Conservation (phyloP, 2,113 vertebrate genomes). For the Chascanopsetta lugubris region DNA sequence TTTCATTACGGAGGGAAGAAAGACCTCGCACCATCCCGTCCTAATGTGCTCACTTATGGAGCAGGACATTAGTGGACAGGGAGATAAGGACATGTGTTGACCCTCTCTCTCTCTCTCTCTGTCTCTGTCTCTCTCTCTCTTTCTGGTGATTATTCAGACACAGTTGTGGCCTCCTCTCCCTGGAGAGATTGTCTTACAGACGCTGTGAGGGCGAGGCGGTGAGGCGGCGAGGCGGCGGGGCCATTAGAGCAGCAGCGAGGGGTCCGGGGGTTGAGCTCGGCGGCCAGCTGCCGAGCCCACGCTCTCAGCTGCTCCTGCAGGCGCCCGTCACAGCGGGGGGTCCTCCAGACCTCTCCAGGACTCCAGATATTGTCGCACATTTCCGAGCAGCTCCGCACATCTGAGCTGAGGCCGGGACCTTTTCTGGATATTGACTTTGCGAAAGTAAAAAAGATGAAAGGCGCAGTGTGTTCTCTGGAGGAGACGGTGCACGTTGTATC, state of each 20-base stretch:
- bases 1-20: constrained; percentile 48
- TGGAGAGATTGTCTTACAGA: constrained; percentile 46
- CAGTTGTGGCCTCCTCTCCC: constrained; percentile 50
- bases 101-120: constrained; percentile 33
- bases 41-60: constrained; percentile 78
- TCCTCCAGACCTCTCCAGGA: constrained; percentile 61
- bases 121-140: constrained; percentile 30
- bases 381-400: constrained; percentile 1
- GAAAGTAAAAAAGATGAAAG: not conserved
- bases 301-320: constrained; percentile 53
- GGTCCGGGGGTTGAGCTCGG: constrained; percentile 72
- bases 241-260: constrained; percentile 69
- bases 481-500: too few relatives aligned
- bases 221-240: constrained; percentile 29
- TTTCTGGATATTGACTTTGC: not conserved
- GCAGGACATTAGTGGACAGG: constrained; percentile 77
- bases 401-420: not conserved
- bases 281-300: constrained; percentile 67
- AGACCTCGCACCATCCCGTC: constrained; percentile 41
- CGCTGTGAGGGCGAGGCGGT: constrained; percentile 54
- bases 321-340: constrained; percentile 63
- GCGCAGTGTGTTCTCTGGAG: constrained; percentile 1
- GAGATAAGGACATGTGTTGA: too few relatives aligned
- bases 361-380: constrained; percentile 49
- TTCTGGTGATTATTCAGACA: constrained; percentile 59